A percentile compares a stretch with the other conserved stretches of the same genome.
phyloP scores from a whole-genome alignment of 2,113 vertebrate genomes.

The Noctilio leporinus region DNA sequence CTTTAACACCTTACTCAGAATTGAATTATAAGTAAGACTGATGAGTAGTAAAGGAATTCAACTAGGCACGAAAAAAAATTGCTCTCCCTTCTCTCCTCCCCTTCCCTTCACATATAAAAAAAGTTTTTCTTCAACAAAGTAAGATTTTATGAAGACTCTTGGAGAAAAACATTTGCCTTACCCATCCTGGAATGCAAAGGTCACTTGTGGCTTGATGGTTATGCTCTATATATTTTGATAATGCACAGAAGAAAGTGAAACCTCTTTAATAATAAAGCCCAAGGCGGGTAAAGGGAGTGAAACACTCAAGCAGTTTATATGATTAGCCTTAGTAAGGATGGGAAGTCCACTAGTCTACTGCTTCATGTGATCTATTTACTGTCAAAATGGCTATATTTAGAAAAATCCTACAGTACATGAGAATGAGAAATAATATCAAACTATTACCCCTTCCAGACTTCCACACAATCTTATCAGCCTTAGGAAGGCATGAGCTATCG shows the following conservation, averaged over 20 bases:
- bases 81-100: not conserved
- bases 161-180: not conserved
- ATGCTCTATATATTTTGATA: constrained; percentile 7
- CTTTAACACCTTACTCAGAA: not conserved
- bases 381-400: constrained; percentile 48
- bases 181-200: constrained; percentile 1
- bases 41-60: not conserved
- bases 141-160: not conserved
- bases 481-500: constrained; percentile 32
- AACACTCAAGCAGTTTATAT: constrained; percentile 12
- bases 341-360: not conserved
- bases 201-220: not conserved
- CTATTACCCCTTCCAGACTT: constrained; percentile 35
- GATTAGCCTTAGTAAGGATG: constrained; percentile 35
- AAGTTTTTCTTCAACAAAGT: not conserved
- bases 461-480: constrained; percentile 37
- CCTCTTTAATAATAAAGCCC: not conserved
- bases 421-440: constrained; percentile 46
- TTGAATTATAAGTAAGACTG: not conserved
- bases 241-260: constrained; percentile 32
- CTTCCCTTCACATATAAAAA: not conserved
- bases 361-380: constrained; percentile 45
- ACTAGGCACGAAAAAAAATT: not conserved
- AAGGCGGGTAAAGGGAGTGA: not conserved
- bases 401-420: constrained; percentile 36